Percentiles rank a stretch among this genome's conserved stretches.
phyloP scores from a whole-genome alignment of 2,113 vertebrate species.

The Oreochromis tanganicae region DNA sequence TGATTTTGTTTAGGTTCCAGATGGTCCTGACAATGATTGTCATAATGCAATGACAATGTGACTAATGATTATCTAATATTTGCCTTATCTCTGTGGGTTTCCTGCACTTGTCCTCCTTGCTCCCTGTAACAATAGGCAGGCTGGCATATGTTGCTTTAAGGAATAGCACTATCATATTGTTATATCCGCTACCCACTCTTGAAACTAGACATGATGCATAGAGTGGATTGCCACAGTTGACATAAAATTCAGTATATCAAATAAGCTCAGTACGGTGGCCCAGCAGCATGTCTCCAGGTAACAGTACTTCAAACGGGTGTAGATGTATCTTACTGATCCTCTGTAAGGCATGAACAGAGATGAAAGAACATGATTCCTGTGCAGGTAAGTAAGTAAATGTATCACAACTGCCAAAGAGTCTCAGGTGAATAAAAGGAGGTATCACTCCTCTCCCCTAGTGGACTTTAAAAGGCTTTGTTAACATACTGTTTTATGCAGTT shows the following conservation, averaged over 20 bases:
- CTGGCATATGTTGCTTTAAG: conserved; percentile 20
- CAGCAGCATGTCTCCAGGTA: conserved; percentile 56
- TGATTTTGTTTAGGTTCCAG: neutral
- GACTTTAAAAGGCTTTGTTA: conserved; percentile 10
- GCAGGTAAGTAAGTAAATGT: conserved; percentile 59
- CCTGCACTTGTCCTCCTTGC: neutral
- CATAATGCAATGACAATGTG: neutral
- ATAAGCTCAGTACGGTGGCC: conserved; percentile 40
- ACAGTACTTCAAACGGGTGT: conserved; percentile 40
- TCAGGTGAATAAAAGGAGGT: conserved; percentile 7
- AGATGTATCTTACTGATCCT: conserved; percentile 56
- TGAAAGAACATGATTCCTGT: conserved; percentile 55
- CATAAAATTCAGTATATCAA: conserved; percentile 61
- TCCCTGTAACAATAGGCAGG: neutral
- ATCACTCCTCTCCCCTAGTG: conserved; percentile 9
- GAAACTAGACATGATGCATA: conserved; percentile 58
- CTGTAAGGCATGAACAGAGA: conserved; percentile 37
- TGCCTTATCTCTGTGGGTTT: neutral
- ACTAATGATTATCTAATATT: neutral
- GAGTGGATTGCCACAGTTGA: conserved; percentile 47
- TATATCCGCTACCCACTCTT: conserved; percentile 17
- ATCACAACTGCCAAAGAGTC: conserved; percentile 60
- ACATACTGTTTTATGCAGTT: neutral
- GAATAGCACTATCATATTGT: conserved; percentile 19
- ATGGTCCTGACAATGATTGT: neutral